These are phyloP conservation scores for Tachina fera DNA, from an alignment of 2,888 invertebrate species.

Conservation along the genomic window DNA sequence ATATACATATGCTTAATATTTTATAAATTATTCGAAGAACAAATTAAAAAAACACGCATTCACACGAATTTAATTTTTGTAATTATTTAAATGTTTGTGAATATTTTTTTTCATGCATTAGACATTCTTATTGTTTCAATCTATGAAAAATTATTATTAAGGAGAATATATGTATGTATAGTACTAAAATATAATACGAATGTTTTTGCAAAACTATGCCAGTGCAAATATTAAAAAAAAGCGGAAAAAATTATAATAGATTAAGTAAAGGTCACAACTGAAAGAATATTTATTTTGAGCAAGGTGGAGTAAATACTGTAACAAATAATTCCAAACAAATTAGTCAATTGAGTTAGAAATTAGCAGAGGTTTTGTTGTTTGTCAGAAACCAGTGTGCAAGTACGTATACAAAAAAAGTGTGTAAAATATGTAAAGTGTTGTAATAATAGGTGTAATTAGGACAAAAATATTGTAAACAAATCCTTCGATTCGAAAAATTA, in stretches of 20 bases:
- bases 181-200: constrained; percentile 21
- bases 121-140: constrained; percentile 20
- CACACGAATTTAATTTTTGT: constrained; percentile 7
- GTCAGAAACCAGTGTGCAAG: constrained; percentile 67
- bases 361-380: constrained; percentile 55
- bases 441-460: constrained; percentile 38
- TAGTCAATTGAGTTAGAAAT: constrained; percentile 67
- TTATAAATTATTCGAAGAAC: background rate
- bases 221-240: constrained; percentile 60
- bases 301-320: constrained; percentile 29
- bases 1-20: background rate
- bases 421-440: constrained; percentile 50
- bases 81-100: background rate
- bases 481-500: constrained; percentile 34
- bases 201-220: constrained; percentile 45
- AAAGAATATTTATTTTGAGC: constrained; percentile 38
- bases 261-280: constrained; percentile 49
- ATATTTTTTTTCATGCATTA: constrained; percentile 50
- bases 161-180: constrained; percentile 1
- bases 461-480: constrained; percentile 70
- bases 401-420: constrained; percentile 59
- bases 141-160: constrained; percentile 5
- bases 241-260: constrained; percentile 9
- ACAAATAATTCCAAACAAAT: constrained; percentile 64
- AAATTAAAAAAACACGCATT: constrained; percentile 29